Evolutionary conservation across 2,797 vertebrate species (phyloP).

Genomic region (Alauda arvensis): DNA sequence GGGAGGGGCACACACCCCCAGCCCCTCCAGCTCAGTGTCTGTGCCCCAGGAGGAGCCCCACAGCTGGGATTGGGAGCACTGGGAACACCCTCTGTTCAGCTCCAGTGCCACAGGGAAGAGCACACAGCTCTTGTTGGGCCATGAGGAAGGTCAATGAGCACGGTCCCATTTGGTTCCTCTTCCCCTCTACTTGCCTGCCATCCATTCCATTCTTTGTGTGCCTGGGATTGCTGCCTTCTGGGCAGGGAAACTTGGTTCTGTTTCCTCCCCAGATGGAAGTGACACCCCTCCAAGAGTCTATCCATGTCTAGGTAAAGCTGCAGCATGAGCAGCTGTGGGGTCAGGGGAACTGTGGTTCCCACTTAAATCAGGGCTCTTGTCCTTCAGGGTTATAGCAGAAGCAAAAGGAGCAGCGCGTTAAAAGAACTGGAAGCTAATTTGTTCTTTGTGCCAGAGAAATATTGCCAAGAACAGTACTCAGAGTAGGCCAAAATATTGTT

Average conservation of each 20-base stretch:
- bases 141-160: slow-evolving; percentile 93
- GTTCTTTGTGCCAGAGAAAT: neutral
- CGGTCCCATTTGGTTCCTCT: slow-evolving; percentile 80
- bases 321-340: neutral
- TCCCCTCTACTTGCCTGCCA: slow-evolving; percentile 30
- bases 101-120: slow-evolving; percentile 82
- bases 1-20: slow-evolving; percentile 85
- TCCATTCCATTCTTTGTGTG: slow-evolving; percentile 17
- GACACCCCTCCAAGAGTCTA: slow-evolving; percentile 56
- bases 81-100: slow-evolving; percentile 95
- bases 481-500: neutral
- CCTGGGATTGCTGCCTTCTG: neutral
- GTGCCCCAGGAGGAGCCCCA: slow-evolving; percentile 91
- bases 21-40: slow-evolving; percentile 94
- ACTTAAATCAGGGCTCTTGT: neutral
- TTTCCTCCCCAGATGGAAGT: slow-evolving; percentile 54
- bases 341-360: neutral
- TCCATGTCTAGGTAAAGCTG: neutral
- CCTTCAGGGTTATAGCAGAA: neutral
- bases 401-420: neutral
- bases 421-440: neutral
- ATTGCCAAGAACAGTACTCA: neutral
- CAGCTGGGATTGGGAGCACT: slow-evolving; percentile 92
- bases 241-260: neutral
- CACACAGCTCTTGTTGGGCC: slow-evolving; percentile 83